phyloP scores from a whole-genome alignment of 2,113 vertebrate species.

The Grammomys surdaster region DNA sequence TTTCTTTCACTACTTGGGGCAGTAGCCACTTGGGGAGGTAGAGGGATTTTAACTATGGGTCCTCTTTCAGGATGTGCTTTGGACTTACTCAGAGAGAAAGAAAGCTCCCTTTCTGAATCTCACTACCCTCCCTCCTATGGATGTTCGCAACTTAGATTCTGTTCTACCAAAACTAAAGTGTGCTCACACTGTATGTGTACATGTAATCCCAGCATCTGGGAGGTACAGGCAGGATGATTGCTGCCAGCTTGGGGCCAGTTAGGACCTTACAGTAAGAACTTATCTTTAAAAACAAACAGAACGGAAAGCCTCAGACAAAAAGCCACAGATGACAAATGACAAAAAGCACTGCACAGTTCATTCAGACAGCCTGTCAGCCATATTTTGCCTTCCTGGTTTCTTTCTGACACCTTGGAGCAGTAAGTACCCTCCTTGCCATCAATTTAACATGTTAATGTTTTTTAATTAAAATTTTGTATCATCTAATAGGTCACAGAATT shows the following conservation, averaged over 20 bases:
- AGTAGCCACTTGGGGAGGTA: background rate
- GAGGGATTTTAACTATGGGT: background rate
- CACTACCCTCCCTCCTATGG: background rate
- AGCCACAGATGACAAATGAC: background rate
- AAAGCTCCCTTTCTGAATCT: rapidly evolving
- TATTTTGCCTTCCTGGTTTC: background rate
- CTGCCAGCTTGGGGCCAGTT: background rate
- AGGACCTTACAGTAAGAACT: background rate
- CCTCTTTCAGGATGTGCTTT: background rate
- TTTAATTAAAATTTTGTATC: constrained; percentile 75
- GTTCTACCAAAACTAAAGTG: background rate
- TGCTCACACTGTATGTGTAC: background rate
- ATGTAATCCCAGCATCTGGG: background rate
- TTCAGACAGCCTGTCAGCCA: background rate
- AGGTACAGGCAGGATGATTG: background rate
- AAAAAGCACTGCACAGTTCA: background rate
- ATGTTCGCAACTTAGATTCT: background rate
- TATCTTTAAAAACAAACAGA: background rate
- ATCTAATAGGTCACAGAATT: constrained; percentile 21
- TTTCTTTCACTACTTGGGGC: background rate
- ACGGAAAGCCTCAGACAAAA: background rate
- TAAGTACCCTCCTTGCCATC: background rate
- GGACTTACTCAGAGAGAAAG: background rate
- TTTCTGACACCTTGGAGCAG: background rate
- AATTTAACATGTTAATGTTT: constrained; percentile 31